These are phyloP conservation scores for Pteromalus puparum DNA, from an alignment of 1,140 invertebrate species.

Conservation along the genomic window DNA sequence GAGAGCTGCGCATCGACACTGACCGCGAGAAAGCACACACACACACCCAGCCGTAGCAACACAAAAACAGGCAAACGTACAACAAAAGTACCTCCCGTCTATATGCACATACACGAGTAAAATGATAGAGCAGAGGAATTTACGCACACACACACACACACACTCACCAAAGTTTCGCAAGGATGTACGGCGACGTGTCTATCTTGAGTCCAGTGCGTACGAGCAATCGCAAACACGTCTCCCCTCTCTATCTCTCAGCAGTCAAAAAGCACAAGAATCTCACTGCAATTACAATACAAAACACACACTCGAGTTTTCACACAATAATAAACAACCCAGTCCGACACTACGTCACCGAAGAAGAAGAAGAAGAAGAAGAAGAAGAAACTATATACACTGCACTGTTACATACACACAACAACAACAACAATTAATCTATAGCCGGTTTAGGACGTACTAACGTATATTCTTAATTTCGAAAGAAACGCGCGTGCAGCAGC, in stretches of 20 bases:
- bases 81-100: not conserved
- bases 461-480: not conserved
- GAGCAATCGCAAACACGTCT: not conserved
- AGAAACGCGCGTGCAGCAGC: not conserved
- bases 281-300: not conserved
- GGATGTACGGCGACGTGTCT: constrained; percentile 52
- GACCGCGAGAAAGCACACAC: not conserved
- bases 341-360: not conserved
- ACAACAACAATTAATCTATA: not conserved
- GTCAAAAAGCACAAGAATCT: constrained; percentile 5
- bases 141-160: no score
- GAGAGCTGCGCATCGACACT: not conserved
- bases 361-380: no score
- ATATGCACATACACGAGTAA: not conserved
- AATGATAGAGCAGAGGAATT: not conserved
- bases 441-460: not conserved
- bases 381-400: not conserved
- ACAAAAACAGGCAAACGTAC: not conserved
- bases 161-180: constrained; percentile 50
- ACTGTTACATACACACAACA: not conserved
- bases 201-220: not conserved
- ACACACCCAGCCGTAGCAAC: not conserved
- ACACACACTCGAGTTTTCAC: not conserved
- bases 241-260: not conserved
- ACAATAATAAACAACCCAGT: not conserved